These are phyloP conservation scores for Pogonophryne albipinna DNA, from an alignment of 2,797 vertebrate genomes.

Conservation along the genomic window DNA sequence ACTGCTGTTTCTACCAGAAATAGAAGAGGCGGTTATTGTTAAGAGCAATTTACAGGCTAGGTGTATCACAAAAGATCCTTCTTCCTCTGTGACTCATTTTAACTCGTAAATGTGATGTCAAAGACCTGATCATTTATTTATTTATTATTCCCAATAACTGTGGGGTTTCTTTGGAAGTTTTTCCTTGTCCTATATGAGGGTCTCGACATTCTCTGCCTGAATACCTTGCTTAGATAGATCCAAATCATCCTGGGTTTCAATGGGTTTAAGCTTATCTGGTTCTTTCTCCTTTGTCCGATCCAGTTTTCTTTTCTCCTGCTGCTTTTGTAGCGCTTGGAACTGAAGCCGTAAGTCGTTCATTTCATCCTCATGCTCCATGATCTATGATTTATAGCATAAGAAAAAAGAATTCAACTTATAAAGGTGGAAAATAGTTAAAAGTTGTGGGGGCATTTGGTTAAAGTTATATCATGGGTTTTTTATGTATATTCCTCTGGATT, in stretches of 20 bases:
- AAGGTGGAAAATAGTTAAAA: background rate
- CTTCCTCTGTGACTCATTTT: background rate
- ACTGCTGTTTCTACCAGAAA: constrained; percentile 86
- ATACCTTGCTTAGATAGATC: constrained; percentile 67
- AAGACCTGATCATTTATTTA: background rate
- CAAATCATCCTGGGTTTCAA: constrained; percentile 65
- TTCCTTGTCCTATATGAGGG: no score
- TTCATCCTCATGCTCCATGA: constrained; percentile 83
- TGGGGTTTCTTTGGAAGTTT: no score
- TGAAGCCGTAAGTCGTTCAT: constrained; percentile 85
- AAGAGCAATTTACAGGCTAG: background rate
- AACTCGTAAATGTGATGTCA: background rate
- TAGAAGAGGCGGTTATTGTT: background rate
- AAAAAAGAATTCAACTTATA: constrained; percentile 4
- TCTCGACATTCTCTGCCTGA: constrained; percentile 39
- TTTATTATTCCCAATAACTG: background rate
- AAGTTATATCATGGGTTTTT: background rate
- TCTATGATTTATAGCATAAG: constrained; percentile 25
- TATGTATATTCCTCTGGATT: background rate
- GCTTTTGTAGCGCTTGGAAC: constrained; percentile 90
- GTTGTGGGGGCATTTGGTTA: background rate
- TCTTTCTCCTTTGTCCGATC: constrained; percentile 80
- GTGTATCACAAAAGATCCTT: background rate
- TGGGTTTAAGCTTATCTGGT: background rate
- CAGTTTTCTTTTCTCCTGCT: constrained; percentile 86